Evolutionary conservation across 2,888 invertebrate species (phyloP), one percentile per base, ranked within the genome.

Genomic region (Drosophila borborema): DNA sequence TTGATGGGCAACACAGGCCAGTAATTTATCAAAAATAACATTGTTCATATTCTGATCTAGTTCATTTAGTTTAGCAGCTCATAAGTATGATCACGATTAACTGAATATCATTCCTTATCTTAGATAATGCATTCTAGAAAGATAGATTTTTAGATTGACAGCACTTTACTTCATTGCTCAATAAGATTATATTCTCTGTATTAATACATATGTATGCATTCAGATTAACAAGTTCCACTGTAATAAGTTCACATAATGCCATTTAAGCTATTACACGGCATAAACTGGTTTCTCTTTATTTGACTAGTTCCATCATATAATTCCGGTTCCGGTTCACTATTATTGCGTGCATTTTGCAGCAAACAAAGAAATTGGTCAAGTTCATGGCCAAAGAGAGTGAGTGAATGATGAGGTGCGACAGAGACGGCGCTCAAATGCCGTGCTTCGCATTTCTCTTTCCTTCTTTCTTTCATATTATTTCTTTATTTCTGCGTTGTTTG

Each of bases 321-420:
- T 55, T 55, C n/a, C 55, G 41, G 41, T 55, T 55, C 55, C 34
- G 45, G 38, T 43, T 55, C 36, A 23, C 49, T 18, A 34, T 49
- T 43, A 43, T 41, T 46, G 34, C 58, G 38, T 58, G 58, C 45
- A n/a, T 34, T 63, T 65, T 66, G 54, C 67, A 36, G 23, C 51
- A 49, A 12, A 58, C 74, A 59, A 60, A 43, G 48, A 56, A 68
- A 62, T 28, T 66, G 77, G 67, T 82, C 88, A 87, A 86, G 86
- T 85, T 86, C 88, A 89, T 70, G 86, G 86, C 65, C 86, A 76
- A 85, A 61, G 63, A 65, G 53, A 59, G 49, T 48, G 64, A 41
- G 49, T 20, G 64, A 41, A 46, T 20, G 59, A 48, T 36, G 43
- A 54, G 40, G 62, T 60, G 64, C 45, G 53, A 80, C 59, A 67